Evolutionary conservation across 2,888 invertebrate species (phyloP).

Genomic region (Tortricodes alternella): DNA sequence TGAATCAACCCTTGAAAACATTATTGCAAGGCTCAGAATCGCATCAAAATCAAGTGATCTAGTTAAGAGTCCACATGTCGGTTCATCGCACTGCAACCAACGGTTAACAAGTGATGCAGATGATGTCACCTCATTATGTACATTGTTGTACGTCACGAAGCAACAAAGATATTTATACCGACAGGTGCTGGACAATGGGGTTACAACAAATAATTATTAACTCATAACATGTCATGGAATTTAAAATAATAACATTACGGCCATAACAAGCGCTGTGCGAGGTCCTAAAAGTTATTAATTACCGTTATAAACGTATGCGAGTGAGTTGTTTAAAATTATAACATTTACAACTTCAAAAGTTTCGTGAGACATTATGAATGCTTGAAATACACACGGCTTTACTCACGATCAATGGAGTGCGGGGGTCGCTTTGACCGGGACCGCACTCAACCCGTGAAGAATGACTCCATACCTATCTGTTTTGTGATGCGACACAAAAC

Average conservation of each 20-base stretch:
- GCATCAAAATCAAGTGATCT: background rate
- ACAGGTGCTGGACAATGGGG: background rate
- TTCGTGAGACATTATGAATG: too few species aligned
- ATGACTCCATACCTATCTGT: too few species aligned
- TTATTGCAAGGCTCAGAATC: too few species aligned
- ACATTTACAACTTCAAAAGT: too few species aligned
- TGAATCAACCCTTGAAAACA: too few species aligned
- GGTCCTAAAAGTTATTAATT: background rate
- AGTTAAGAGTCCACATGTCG: background rate
- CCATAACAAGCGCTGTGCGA: background rate
- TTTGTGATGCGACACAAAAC: too few species aligned
- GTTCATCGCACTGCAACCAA: conserved; percentile 2
- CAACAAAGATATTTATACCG: background rate
- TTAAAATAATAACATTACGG: background rate
- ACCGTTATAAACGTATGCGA: too few species aligned
- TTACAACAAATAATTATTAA: background rate
- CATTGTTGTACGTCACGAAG: background rate
- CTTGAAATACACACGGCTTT: too few species aligned
- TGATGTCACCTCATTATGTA: background rate
- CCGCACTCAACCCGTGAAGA: too few species aligned
- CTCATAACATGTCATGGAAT: background rate
- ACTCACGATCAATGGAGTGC: too few species aligned
- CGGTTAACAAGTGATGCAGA: background rate
- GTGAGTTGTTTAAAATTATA: too few species aligned
- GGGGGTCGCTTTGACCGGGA: too few species aligned